Base-by-base conservation (phyloP, 1,140 invertebrate genomes). In the Rhysida immarginata region DNA sequence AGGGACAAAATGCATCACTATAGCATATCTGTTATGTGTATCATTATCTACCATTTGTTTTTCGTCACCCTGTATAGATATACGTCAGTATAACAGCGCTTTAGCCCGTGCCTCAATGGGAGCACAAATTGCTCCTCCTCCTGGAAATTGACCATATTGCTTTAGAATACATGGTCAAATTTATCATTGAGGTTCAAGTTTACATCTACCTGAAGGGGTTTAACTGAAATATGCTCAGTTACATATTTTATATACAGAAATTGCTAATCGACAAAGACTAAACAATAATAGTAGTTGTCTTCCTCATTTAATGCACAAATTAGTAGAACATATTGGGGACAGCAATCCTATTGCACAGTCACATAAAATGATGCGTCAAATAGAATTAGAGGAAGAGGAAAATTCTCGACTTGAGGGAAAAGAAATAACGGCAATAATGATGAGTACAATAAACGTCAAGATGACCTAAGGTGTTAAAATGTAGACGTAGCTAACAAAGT, bases 381-480 rank as follows among this genome's bases (percentile, higher is more conserved):
- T 50, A 1, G n/a, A 49, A 27, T n/a, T 26, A 16, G 44, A 55
- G 11, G 13, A 24, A 53, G 41, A 35, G 13, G 24, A 53, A 11
- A 24, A 53, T 8, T 18, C 8, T 35, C 26, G 5, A 26, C 13
- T 25, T 53, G 8, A 8, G 5, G 8, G 25, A n/a, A 25, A 11
- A 46, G 11, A 35, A 21, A 14, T 11, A 25, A 41, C 26, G 43
- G 51, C 41, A 26, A 53, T 24, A 53, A 27, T 8, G 51, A 20
- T 13, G 52, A 44, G 20, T 20, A 16, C 52, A 21, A n/a, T n/a
- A n/a, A n/a, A n/a, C n/a, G n/a, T n/a, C n/a, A n/a, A n/a, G n/a
- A n/a, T 41, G 35, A 58, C 26, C 16, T 24, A 23, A 27, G 52
- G n/a, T 35, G 35, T 23, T 57, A 56, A 18, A 57, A 57, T 27